Evolutionary conservation across 1,140 invertebrate genomes (phyloP).

Genomic region (Eufriesea mexicana): DNA sequence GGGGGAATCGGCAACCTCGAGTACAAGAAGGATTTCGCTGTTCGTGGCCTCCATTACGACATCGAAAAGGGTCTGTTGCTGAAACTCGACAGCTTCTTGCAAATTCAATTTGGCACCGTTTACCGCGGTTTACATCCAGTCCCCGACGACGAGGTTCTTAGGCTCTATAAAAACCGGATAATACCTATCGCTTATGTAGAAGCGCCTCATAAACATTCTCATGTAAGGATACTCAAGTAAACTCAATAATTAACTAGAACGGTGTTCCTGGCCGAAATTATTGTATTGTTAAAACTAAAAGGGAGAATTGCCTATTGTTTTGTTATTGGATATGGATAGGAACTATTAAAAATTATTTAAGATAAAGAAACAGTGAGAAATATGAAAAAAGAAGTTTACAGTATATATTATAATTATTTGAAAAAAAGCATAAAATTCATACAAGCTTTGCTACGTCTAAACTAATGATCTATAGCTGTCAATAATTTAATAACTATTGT

Average conservation of each 20-base stretch:
- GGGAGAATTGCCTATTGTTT: background rate
- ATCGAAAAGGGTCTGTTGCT: constrained; percentile 97
- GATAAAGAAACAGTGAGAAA: too few relatives aligned
- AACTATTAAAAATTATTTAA: background rate
- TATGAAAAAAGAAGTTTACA: background rate
- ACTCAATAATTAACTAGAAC: background rate
- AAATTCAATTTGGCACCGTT: constrained; percentile 98
- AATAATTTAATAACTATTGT: too few relatives aligned
- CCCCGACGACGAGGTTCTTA: constrained; percentile 92
- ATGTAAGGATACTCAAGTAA: constrained; percentile 73
- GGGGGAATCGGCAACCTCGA: constrained; percentile 90
- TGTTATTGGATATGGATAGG: background rate
- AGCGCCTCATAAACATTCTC: constrained; percentile 82
- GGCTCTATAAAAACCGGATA: constrained; percentile 93
- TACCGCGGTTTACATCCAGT: constrained; percentile 93
- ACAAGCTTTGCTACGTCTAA: background rate
- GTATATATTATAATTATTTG: background rate
- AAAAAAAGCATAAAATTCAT: background rate
- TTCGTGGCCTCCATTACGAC: constrained; percentile 97
- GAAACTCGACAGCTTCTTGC: constrained; percentile 97
- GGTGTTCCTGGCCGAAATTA: too few relatives aligned
- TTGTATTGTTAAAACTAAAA: background rate
- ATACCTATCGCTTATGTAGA: constrained; percentile 93
- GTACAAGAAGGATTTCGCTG: constrained; percentile 95
- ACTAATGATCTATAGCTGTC: too few relatives aligned